Conservation (phyloP, 2,797 vertebrate genomes). For the Typhlichthys eigenmanni region DNA sequence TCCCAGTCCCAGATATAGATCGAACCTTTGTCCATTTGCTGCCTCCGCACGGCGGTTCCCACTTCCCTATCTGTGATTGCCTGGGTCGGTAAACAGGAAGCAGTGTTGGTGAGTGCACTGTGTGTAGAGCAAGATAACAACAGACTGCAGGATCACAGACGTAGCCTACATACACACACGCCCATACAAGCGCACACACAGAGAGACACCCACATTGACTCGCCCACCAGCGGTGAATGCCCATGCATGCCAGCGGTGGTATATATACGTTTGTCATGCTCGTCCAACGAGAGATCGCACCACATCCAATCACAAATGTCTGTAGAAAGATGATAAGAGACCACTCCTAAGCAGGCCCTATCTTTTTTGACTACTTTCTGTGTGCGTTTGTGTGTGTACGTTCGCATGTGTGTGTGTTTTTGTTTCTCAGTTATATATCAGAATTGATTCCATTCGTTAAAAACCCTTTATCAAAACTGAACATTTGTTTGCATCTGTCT, state of each 20-base stretch:
- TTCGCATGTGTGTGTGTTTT: neutral
- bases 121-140: slow-evolving; percentile 57
- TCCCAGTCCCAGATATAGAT: slow-evolving; percentile 53
- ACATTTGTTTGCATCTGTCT: too few species aligned
- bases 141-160: slow-evolving; percentile 53
- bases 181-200: neutral
- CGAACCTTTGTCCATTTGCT: slow-evolving; percentile 54
- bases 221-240: slow-evolving; percentile 26
- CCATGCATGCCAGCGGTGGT: slow-evolving; percentile 38
- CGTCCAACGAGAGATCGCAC: slow-evolving; percentile 50
- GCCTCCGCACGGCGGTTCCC: slow-evolving; percentile 28
- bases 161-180: slow-evolving; percentile 36
- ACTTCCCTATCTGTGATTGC: slow-evolving; percentile 54
- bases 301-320: slow-evolving; percentile 54
- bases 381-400: slow-evolving; percentile 9
- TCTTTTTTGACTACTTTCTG: slow-evolving; percentile 47
- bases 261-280: slow-evolving; percentile 52
- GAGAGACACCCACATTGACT: neutral
- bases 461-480: slow-evolving; percentile 3
- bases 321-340: slow-evolving; percentile 61
- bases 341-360: slow-evolving; percentile 42
- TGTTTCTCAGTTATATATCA: slow-evolving; percentile 18
- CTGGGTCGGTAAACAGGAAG: slow-evolving; percentile 43
- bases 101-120: slow-evolving; percentile 55
- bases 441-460: slow-evolving; percentile 35